Conservation (phyloP, 1,140 invertebrate species). For the Phymastichus coffea region DNA sequence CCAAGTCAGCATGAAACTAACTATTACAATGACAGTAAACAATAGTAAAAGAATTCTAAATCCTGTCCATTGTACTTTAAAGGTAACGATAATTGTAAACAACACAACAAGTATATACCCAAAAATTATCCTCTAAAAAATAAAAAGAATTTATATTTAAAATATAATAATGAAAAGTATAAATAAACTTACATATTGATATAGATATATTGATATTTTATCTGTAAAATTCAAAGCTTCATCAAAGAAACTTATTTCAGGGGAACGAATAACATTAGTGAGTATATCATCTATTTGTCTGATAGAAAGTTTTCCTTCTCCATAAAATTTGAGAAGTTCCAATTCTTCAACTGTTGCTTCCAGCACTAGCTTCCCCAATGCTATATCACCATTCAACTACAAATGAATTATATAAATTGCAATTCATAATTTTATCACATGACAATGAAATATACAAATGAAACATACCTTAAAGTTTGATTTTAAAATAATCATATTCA, state of each 20-base stretch:
- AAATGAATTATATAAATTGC: background rate
- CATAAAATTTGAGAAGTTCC: slow-evolving; percentile 35
- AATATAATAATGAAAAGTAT: background rate
- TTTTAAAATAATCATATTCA: slow-evolving; percentile 38
- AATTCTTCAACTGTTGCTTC: slow-evolving; percentile 35
- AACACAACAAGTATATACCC: slow-evolving; percentile 21
- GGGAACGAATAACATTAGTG: slow-evolving; percentile 30
- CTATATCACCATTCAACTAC: slow-evolving; percentile 31
- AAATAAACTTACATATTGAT: slow-evolving; percentile 33
- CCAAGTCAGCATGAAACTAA: slow-evolving; percentile 43
- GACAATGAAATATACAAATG: background rate
- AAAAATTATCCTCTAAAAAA: slow-evolving; percentile 36
- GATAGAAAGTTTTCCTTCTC: slow-evolving; percentile 33
- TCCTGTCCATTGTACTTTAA: slow-evolving; percentile 27
- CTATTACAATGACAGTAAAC: slow-evolving; percentile 31
- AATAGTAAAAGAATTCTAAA: slow-evolving; percentile 29
- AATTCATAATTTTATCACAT: background rate
- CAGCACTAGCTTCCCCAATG: slow-evolving; percentile 35
- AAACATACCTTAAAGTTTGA: slow-evolving; percentile 34
- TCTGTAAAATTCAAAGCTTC: slow-evolving; percentile 13
- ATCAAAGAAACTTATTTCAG: slow-evolving; percentile 19
- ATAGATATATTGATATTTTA: slow-evolving; percentile 12
- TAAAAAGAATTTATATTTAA: slow-evolving; percentile 4
- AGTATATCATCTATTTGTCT: slow-evolving; percentile 42
- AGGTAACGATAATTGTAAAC: slow-evolving; percentile 24